A percentile compares a stretch with the other conserved stretches of the same genome.
phyloP scores from a whole-genome alignment of 1,140 invertebrate genomes.

The Drosophila rhopaloa region DNA sequence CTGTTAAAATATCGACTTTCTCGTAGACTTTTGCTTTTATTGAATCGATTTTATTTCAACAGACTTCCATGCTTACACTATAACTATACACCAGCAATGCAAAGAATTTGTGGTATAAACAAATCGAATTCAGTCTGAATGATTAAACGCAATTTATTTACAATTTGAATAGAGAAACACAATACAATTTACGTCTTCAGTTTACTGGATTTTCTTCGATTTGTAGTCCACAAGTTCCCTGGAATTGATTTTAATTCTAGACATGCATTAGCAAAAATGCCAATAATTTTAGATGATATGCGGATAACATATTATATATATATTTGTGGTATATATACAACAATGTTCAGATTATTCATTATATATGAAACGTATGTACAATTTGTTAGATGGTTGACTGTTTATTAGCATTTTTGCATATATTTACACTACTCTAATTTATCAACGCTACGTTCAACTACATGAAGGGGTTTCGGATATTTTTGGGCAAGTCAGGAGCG shows the following conservation, averaged over 20 bases:
- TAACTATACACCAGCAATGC: constrained; percentile 51
- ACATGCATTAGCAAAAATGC: constrained; percentile 78
- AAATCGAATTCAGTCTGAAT: constrained; percentile 8
- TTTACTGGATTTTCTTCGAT: constrained; percentile 12
- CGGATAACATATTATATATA: constrained; percentile 23
- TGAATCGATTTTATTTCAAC: constrained; percentile 22
- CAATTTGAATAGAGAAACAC: constrained; percentile 14
- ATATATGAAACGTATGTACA: constrained; percentile 58
- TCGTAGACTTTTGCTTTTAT: constrained; percentile 3
- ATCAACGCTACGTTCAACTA: constrained; percentile 80
- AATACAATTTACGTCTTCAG: constrained; percentile 3
- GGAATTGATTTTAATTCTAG: constrained; percentile 19
- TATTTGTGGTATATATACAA: constrained; percentile 39
- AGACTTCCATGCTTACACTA: constrained; percentile 42
- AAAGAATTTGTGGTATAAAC: constrained; percentile 47
- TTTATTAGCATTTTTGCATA: constrained; percentile 84
- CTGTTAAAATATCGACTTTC: constrained; percentile 21
- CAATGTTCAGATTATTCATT: constrained; percentile 11
- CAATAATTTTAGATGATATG: constrained; percentile 62
- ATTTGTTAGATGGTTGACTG: constrained; percentile 11
- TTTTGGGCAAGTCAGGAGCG: constrained; percentile 86
- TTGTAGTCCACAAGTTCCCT: constrained; percentile 37
- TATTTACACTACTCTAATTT: constrained; percentile 79
- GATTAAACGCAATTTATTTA: constrained; percentile 9
- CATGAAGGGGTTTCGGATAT: constrained; percentile 78